phyloP scores from a whole-genome alignment of 2,113 vertebrate species.

The Urocolius indicus region DNA sequence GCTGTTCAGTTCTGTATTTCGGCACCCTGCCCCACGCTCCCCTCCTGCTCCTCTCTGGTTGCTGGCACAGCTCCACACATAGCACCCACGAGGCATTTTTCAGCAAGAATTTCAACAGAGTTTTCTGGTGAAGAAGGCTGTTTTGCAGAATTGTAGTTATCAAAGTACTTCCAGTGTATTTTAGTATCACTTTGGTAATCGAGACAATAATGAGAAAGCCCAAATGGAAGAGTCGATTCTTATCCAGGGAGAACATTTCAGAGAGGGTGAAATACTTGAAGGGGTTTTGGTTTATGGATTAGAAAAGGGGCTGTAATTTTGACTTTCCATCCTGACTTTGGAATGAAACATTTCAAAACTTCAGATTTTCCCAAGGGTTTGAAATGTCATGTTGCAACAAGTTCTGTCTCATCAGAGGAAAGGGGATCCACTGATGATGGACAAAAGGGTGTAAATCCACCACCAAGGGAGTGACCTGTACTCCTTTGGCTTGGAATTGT shows the following conservation, averaged over 20 bases:
- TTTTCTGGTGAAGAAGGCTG: background rate
- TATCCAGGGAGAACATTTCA: fast-evolving
- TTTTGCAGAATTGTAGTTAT: background rate
- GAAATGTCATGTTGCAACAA: background rate
- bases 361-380: background rate
- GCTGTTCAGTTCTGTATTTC: background rate
- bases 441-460: background rate
- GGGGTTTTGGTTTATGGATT: background rate
- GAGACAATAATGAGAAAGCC: background rate
- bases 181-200: background rate
- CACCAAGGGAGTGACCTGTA: fast-evolving
- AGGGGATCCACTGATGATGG: background rate
- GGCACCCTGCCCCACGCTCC: background rate
- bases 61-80: fast-evolving
- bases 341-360: background rate
- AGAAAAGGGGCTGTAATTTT: background rate
- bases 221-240: background rate
- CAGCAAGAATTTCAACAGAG: background rate
- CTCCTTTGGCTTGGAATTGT: background rate
- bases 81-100: background rate
- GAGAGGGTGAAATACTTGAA: background rate
- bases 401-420: background rate
- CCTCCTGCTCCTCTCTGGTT: background rate
- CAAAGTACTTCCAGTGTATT: background rate
- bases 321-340: background rate